Base-by-base conservation (phyloP, 2,888 invertebrate genomes). In the Phragmatobia fuliginosa region DNA sequence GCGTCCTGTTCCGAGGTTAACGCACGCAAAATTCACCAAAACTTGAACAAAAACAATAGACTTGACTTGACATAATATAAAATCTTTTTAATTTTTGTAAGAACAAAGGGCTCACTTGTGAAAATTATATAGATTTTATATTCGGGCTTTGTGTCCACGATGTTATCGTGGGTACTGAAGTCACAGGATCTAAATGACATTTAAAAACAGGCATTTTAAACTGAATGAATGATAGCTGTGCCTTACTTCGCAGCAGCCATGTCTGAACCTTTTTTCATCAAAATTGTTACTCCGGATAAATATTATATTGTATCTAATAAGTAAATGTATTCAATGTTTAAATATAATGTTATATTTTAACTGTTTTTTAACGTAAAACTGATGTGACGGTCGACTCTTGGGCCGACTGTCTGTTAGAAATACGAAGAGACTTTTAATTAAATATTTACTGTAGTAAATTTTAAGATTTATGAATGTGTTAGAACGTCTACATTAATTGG, bases 301-400 rank as follows among this genome's bases (percentile, higher is more conserved):
- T 74, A 62, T 88, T 87, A 86, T 85, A 87, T 84, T 85, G 82
- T 87, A 87, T 83, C 81, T 76, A 79, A 77, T 90, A 91, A 90
- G 87, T 91, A 86, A 87, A 87, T 91, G 90, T 91, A 90, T 82
- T 90, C 88, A 89, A 85, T 91, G 90, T 91, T 91, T 90, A 87
- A 90, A 87, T 85, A 85, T 78, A 85, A 82, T 85, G 85, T 49
- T 49, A 49, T 87, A 88, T 90, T 91, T 90, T 86, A 89, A 87
- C 84, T 87, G 87, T 88, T 90, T 90, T 90, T 87, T 83, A 85
- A 87, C 83, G 85, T 87, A 85, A 84, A 56, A 80, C 71, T 70
- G 67, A 83, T 86, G 79, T 79, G 77, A 81, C 79, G 75, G 82
- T 80, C 82, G 86, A 82, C 72, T 79, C 21, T 21, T 83, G 87